phyloP scores from a whole-genome alignment of 2,888 invertebrate genomes.

The Acanthosepion pharaonis region DNA sequence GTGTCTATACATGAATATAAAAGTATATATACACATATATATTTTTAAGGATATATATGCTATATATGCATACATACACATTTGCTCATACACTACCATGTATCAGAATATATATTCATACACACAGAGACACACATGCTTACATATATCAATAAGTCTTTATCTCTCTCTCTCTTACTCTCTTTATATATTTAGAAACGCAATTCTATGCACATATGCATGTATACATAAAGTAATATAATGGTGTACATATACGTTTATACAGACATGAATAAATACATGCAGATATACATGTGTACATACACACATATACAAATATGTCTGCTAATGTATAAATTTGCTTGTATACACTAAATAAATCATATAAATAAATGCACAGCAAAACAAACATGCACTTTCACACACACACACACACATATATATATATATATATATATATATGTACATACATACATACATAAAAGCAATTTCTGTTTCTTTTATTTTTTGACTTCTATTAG shows the following conservation, averaged over 20 bases:
- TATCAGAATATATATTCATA: background rate
- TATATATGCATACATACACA: too few species aligned
- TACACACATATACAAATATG: background rate
- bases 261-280: background rate
- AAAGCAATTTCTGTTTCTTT: too few species aligned
- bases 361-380: background rate
- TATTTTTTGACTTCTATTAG: too few species aligned
- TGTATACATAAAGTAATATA: background rate
- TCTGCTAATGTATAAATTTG: background rate
- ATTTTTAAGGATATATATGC: too few species aligned
- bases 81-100: too few species aligned
- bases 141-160: background rate
- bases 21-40: too few species aligned
- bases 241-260: background rate
- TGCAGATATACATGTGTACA: background rate
- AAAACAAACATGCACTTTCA: background rate
- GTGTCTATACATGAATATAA: too few species aligned
- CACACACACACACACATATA: background rate
- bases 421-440: background rate
- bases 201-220: background rate
- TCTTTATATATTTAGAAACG: too few species aligned
- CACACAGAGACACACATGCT: background rate
- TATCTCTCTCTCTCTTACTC: too few species aligned
- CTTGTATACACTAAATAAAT: background rate
- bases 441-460: too few species aligned